Percentiles rank a stretch among this genome's conserved stretches.
phyloP scores from a whole-genome alignment of 2,888 invertebrate species.

The Catocala sponsa region DNA sequence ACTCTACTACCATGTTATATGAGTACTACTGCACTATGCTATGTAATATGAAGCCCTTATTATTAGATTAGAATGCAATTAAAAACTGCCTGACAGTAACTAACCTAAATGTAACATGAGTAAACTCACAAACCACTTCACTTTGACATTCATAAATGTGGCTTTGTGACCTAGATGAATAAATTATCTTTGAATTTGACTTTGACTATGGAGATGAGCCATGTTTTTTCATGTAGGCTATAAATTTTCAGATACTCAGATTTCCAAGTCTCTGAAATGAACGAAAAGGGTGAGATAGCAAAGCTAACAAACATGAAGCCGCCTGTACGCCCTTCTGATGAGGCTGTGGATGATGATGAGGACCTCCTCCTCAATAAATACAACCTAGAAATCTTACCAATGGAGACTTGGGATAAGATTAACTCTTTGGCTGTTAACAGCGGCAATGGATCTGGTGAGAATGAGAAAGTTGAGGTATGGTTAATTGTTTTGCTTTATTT shows the following conservation, averaged over 20 bases:
- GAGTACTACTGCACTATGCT: too few relatives aligned
- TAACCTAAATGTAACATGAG: too few relatives aligned
- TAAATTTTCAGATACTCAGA: constrained; percentile 92
- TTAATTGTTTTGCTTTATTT: not conserved
- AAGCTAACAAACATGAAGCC: constrained; percentile 88
- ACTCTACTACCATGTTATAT: not conserved
- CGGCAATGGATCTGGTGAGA: constrained; percentile 59
- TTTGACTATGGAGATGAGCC: too few relatives aligned
- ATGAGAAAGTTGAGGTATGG: constrained; percentile 21
- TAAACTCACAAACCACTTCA: too few relatives aligned
- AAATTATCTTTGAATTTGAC: too few relatives aligned
- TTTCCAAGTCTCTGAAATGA: constrained; percentile 98
- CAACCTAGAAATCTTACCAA: constrained; percentile 86
- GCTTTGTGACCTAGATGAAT: too few relatives aligned
- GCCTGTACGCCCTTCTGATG: constrained; percentile 81
- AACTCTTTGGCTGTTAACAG: constrained; percentile 75
- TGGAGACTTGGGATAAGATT: constrained; percentile 90
- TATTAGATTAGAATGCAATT: not conserved
- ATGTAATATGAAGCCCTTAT: too few relatives aligned
- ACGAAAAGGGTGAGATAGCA: constrained; percentile 91
- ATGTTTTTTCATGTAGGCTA: not conserved
- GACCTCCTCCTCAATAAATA: constrained; percentile 81
- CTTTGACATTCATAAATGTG: too few relatives aligned
- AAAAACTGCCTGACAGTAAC: not conserved
- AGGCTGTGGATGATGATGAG: constrained; percentile 77